Conservation (phyloP, 2,113 vertebrate species). For the Acanthisitta chloris region DNA sequence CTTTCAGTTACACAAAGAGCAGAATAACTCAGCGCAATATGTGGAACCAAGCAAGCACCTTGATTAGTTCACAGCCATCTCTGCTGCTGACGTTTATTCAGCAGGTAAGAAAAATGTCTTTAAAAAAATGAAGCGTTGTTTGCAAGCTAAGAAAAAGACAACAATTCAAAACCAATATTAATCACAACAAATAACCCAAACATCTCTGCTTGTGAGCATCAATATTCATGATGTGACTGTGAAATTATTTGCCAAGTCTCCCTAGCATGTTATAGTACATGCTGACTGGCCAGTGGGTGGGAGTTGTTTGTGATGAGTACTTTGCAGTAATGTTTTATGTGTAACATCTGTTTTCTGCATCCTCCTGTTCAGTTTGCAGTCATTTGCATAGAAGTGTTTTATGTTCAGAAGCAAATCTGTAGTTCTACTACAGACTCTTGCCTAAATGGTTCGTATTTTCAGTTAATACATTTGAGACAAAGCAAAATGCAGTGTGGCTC, state of each 20-base stretch:
- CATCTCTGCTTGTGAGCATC: conserved; percentile 4
- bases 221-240: conserved; percentile 26
- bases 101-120: neutral
- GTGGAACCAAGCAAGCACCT: neutral
- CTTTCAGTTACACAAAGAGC: neutral
- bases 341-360: conserved; percentile 44
- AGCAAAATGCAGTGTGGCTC: neutral
- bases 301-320: conserved; percentile 21
- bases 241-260: conserved; percentile 33
- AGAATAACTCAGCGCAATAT: neutral
- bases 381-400: neutral
- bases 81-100: neutral
- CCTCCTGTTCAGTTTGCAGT: conserved; percentile 19
- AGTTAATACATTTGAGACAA: neutral
- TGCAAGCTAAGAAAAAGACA: neutral
- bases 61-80: neutral
- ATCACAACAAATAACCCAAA: conserved; percentile 33
- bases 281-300: conserved; percentile 47
- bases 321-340: conserved; percentile 39
- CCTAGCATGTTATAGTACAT: neutral
- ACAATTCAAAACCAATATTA: neutral
- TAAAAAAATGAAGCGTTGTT: neutral
- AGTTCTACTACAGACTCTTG: neutral
- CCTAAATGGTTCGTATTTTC: neutral
- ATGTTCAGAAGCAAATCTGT: neutral